Evolutionary conservation across 1,140 invertebrate genomes (phyloP).

Genomic region (Panulirus ornatus): DNA sequence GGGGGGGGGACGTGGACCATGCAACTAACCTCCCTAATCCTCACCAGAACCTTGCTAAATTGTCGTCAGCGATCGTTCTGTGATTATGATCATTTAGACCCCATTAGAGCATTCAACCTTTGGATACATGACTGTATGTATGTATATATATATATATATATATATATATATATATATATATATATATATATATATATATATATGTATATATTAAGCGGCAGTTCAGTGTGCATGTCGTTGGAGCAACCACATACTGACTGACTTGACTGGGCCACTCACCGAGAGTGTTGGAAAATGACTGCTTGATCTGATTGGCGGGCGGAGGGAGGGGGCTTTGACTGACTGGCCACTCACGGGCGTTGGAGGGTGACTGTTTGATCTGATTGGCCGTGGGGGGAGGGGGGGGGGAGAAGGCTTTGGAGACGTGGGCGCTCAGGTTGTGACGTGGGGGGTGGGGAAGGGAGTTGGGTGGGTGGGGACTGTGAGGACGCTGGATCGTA

Average conservation of each 20-base stretch:
- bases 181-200: conserved; percentile 15
- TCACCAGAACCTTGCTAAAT: background rate
- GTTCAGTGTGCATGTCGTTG: conserved; percentile 14
- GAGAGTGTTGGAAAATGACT: background rate
- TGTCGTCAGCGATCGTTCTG: background rate
- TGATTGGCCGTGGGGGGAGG: background rate
- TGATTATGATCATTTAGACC: background rate
- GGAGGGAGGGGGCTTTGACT: too few species aligned
- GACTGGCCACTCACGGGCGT: background rate
- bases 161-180: conserved; percentile 24
- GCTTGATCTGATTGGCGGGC: conserved; percentile 4
- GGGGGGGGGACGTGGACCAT: background rate
- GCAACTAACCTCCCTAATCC: too few species aligned
- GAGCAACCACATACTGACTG: too few species aligned
- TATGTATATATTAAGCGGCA: background rate
- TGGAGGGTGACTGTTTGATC: conserved; percentile 37
- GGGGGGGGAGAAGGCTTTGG: background rate
- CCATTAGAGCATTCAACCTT: background rate
- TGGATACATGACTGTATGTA: conserved; percentile 23
- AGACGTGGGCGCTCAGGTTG: background rate
- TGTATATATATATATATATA: conserved; percentile 15
- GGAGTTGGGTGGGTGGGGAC: background rate
- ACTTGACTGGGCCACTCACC: background rate
- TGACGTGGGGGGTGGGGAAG: background rate
- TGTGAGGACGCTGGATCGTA: background rate